Evolutionary conservation across 2,113 vertebrate species (phyloP).

Genomic region (Mormoops blainvillei): DNA sequence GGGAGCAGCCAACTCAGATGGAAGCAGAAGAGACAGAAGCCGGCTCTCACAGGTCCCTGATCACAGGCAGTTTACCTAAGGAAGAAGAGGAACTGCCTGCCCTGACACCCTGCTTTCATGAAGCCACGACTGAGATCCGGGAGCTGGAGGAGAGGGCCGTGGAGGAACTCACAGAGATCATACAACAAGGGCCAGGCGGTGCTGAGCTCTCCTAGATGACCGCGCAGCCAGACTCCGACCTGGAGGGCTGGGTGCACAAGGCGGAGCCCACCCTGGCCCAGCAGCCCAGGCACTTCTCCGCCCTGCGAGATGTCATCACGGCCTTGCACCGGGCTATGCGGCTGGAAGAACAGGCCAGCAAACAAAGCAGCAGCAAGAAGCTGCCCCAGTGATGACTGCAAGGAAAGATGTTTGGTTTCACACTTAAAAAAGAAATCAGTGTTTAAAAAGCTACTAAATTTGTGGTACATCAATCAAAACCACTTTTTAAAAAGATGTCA

Average conservation of each 20-base stretch:
- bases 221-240: constrained; percentile 80
- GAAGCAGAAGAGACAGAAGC: constrained; percentile 75
- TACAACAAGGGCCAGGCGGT: constrained; percentile 74
- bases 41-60: constrained; percentile 21
- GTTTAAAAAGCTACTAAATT: not conserved
- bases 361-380: constrained; percentile 75
- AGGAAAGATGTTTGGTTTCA: constrained; percentile 61
- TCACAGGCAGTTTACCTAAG: constrained; percentile 54
- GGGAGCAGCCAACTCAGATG: constrained; percentile 77
- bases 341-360: constrained; percentile 81
- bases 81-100: constrained; percentile 81
- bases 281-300: constrained; percentile 66
- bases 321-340: constrained; percentile 79
- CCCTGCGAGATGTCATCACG: constrained; percentile 75
- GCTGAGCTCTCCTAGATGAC: constrained; percentile 76
- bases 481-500: not conserved
- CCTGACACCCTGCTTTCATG: constrained; percentile 78
- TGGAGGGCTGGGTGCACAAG: constrained; percentile 80
- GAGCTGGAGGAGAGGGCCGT: constrained; percentile 80
- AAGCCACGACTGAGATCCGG: constrained; percentile 77
- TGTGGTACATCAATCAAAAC: not conserved
- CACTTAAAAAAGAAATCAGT: too few species aligned
- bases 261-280: constrained; percentile 71
- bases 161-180: constrained; percentile 80
- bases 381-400: constrained; percentile 67